phyloP scores from a whole-genome alignment of 1,140 invertebrate genomes.

The Saccostrea echinata region DNA sequence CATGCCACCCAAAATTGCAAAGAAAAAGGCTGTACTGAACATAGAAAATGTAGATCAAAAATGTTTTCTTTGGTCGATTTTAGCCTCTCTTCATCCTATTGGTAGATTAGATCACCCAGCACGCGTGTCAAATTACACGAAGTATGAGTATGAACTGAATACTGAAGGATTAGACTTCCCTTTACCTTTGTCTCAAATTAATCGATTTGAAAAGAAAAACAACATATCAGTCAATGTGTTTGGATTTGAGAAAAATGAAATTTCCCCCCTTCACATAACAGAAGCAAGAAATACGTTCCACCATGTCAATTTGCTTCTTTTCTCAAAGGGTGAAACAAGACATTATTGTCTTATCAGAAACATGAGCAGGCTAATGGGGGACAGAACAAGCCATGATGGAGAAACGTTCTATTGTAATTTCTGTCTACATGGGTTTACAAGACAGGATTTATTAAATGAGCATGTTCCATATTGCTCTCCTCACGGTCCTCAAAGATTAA shows the following conservation, averaged over 20 bases:
- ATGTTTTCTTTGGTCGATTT: slow-evolving; percentile 52
- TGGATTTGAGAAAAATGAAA: slow-evolving; percentile 35
- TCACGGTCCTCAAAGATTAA: slow-evolving; percentile 55
- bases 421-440: slow-evolving; percentile 52
- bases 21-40: slow-evolving; percentile 52
- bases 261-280: too few relatives aligned
- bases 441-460: slow-evolving; percentile 39
- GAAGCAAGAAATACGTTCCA: neutral
- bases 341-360: slow-evolving; percentile 51
- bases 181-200: slow-evolving; percentile 37
- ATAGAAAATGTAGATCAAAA: slow-evolving; percentile 49
- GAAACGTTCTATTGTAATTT: slow-evolving; percentile 48
- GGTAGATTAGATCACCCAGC: neutral
- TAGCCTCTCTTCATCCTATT: slow-evolving; percentile 36
- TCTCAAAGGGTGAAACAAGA: slow-evolving; percentile 15
- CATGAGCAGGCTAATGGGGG: slow-evolving; percentile 50
- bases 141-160: slow-evolving; percentile 48
- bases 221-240: slow-evolving; percentile 51
- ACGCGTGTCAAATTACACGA: slow-evolving; percentile 32
- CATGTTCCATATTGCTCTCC: slow-evolving; percentile 49
- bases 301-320: slow-evolving; percentile 44
- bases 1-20: slow-evolving; percentile 40
- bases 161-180: slow-evolving; percentile 38
- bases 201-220: slow-evolving; percentile 47
- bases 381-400: slow-evolving; percentile 45